phyloP scores from a whole-genome alignment of 2,797 vertebrate genomes.

The Falco columbarius region DNA sequence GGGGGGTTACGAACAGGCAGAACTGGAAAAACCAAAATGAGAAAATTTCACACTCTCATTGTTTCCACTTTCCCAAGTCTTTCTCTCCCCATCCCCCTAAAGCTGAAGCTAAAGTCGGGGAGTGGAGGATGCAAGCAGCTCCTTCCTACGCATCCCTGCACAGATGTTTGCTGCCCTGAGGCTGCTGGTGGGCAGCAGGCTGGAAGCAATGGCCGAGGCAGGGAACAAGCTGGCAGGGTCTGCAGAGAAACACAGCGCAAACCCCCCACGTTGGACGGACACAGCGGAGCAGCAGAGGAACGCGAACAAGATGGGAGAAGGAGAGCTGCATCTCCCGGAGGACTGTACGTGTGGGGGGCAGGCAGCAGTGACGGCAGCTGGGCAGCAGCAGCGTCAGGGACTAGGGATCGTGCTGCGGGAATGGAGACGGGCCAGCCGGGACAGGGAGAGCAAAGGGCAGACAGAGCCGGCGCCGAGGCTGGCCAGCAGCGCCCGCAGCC shows the following conservation, averaged over 20 bases:
- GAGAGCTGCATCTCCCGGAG: not conserved
- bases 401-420: rapidly evolving
- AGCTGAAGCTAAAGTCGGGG: not conserved
- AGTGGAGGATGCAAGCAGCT: not conserved
- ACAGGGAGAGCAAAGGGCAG: conserved; percentile 46
- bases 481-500: not conserved
- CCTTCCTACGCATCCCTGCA: not conserved
- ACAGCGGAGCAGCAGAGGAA: rapidly evolving
- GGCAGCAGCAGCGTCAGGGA: not conserved
- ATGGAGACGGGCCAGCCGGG: rapidly evolving
- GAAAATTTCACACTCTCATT: not conserved
- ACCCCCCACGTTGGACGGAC: rapidly evolving
- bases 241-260: rapidly evolving
- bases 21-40: not conserved
- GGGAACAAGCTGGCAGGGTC: not conserved
- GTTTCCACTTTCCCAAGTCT: not conserved
- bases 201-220: not conserved
- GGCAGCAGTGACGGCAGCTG: not conserved
- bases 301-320: rapidly evolving
- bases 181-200: not conserved
- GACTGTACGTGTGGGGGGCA: rapidly evolving
- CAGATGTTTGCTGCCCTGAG: not conserved
- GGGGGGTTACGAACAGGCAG: not conserved
- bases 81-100: not conserved
- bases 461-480: not conserved